These are phyloP conservation scores for Philhelius pedissequus DNA, from an alignment of 2,888 invertebrate genomes.

Conservation along the genomic window DNA sequence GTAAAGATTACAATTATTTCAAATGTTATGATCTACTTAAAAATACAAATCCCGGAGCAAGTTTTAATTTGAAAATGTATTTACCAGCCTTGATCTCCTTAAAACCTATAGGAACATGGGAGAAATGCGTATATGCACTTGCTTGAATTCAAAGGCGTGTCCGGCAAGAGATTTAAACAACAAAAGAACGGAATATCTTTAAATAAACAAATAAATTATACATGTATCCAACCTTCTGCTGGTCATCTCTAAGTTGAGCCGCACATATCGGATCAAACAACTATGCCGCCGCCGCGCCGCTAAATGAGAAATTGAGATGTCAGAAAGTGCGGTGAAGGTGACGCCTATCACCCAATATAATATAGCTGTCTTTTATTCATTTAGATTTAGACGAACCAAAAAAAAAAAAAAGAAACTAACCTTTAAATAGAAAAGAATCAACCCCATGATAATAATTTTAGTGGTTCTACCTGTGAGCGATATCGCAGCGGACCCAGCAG, in stretches of 20 bases:
- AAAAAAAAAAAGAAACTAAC: not conserved
- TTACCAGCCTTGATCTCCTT: constrained; percentile 74
- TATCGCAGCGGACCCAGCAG: constrained; percentile 43
- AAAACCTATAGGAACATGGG: constrained; percentile 61
- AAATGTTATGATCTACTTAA: constrained; percentile 67
- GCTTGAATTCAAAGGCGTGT: constrained; percentile 63
- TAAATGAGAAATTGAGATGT: constrained; percentile 66
- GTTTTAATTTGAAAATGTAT: constrained; percentile 74
- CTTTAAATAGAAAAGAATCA: not conserved
- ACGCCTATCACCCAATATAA: constrained; percentile 63
- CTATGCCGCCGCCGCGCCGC: constrained; percentile 61
- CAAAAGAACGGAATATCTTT: constrained; percentile 21
- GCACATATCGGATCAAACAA: constrained; percentile 51
- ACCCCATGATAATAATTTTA: not conserved
- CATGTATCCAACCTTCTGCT: constrained; percentile 3
- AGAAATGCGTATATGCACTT: constrained; percentile 44
- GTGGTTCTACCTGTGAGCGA: constrained; percentile 45
- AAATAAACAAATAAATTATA: constrained; percentile 65
- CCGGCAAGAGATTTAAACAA: constrained; percentile 20
- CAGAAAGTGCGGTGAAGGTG: constrained; percentile 63
- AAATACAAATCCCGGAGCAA: constrained; percentile 18
- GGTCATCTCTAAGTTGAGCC: constrained; percentile 2
- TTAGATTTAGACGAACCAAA: not conserved
- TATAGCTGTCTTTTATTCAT: constrained; percentile 54
- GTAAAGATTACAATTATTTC: constrained; percentile 66